Conservation (phyloP, 1,140 invertebrate species). For the Aricia agestis region DNA sequence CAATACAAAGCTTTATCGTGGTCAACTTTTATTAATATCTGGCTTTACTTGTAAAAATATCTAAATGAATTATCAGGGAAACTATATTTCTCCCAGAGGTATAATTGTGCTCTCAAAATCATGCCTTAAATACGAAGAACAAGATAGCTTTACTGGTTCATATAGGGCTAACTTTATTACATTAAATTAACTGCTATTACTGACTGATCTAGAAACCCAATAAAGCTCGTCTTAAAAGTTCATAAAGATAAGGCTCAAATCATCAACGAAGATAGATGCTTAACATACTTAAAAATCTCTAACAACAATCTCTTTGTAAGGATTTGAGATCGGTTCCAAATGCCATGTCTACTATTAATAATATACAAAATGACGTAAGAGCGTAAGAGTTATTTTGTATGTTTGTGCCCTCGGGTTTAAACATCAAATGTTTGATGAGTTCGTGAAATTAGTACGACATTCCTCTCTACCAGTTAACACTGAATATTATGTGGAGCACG, state of each 20-base stretch:
- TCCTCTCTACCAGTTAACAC: not conserved
- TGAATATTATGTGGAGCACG: not conserved
- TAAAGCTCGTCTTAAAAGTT: not conserved
- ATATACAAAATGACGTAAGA: not conserved
- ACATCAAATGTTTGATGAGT: not conserved
- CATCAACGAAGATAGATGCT: not conserved
- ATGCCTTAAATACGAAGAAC: too few relatives aligned
- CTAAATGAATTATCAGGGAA: too few relatives aligned
- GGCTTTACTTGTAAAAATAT: too few relatives aligned
- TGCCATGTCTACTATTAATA: not conserved
- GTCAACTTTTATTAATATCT: too few relatives aligned
- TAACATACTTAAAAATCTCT: not conserved
- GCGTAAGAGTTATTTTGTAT: not conserved
- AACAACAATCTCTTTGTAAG: conserved; percentile 4
- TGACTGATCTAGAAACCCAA: not conserved
- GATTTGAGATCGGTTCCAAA: not conserved
- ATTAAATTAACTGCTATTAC: not conserved
- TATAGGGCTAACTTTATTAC: too few relatives aligned
- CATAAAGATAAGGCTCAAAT: not conserved
- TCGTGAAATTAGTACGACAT: not conserved
- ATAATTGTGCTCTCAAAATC: too few relatives aligned
- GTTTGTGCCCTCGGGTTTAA: not conserved
- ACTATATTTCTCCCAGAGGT: too few relatives aligned
- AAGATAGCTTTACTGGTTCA: too few relatives aligned
- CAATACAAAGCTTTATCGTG: too few relatives aligned